A percentile compares a stretch with the other conserved stretches of the same genome.
Conservation (phyloP, 2,888 invertebrate genomes). For the Panzeria rudis region DNA sequence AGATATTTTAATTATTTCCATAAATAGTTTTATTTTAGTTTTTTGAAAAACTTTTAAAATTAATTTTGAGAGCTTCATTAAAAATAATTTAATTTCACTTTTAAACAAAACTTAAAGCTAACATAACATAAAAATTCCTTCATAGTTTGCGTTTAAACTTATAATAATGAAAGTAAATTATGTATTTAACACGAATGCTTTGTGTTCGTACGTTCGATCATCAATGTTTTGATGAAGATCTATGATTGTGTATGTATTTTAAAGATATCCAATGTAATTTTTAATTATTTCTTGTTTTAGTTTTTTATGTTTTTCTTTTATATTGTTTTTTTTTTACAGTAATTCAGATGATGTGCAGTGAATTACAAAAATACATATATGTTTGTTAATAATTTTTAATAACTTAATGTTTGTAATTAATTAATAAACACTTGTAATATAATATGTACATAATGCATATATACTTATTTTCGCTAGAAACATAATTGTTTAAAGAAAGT, state of each 20-base stretch:
- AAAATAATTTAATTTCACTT: conserved; percentile 67
- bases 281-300: conserved; percentile 8
- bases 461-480: not conserved
- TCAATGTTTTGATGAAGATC: conserved; percentile 32
- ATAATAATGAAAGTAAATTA: conserved; percentile 51
- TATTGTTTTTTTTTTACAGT: conserved; percentile 4
- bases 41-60: conserved; percentile 26
- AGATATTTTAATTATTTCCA: not conserved
- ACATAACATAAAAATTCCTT: not conserved
- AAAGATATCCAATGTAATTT: conserved; percentile 5
- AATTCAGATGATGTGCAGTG: conserved; percentile 45
- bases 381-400: conserved; percentile 55
- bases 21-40: not conserved
- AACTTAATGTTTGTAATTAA: conserved; percentile 56
- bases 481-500: conserved; percentile 30
- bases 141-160: conserved; percentile 19
- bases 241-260: not conserved
- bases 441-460: not conserved
- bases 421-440: not conserved
- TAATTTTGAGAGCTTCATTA: conserved; percentile 53
- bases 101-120: conserved; percentile 35
- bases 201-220: not conserved
- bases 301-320: not conserved
- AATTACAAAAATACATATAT: conserved; percentile 54
- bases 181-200: conserved; percentile 51